phyloP scores from a whole-genome alignment of 30 jellyfish, hydroid and myxozoan species.

The Pelagia noctiluca region DNA sequence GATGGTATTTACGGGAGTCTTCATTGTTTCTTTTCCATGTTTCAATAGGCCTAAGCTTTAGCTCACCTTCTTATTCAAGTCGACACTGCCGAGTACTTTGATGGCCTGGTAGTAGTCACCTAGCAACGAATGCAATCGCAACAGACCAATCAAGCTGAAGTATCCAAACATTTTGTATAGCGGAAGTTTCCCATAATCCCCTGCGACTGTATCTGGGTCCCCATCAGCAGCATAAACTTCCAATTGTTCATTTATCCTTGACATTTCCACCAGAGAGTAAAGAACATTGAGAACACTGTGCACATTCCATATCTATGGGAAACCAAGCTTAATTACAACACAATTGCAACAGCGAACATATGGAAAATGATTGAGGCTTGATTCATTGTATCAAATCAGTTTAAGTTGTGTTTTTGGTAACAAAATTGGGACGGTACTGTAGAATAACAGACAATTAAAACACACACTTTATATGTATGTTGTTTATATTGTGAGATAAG shows the following conservation, averaged over 20 bases:
- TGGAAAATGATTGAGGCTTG: too few species aligned
- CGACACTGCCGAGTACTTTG: conserved; percentile 94
- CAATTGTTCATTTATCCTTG: conserved; percentile 95
- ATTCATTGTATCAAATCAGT: too few species aligned
- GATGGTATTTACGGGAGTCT: too few species aligned
- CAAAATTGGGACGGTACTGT: too few species aligned
- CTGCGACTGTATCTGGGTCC: conserved; percentile 98
- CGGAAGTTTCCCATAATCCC: conserved; percentile 94
- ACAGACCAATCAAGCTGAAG: conserved; percentile 93
- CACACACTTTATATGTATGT: too few species aligned
- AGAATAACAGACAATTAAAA: too few species aligned
- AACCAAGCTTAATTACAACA: neutral
- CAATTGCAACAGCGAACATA: too few species aligned
- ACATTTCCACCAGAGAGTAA: conserved; percentile 93
- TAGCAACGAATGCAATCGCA: conserved; percentile 90
- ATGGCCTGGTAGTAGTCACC: conserved; percentile 98
- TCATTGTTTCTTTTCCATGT: too few species aligned
- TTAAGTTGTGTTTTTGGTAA: too few species aligned
- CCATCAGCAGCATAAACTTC: conserved; percentile 95
- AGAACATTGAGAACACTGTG: conserved; percentile 96
- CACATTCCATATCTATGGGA: conserved; percentile 92
- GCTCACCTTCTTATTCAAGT: conserved; percentile 91
- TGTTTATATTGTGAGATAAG: too few species aligned
- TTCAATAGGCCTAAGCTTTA: too few species aligned
- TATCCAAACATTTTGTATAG: conserved; percentile 96